Conservation (phyloP, 1,140 invertebrate genomes). For the Lamellibrachia luymesi region DNA sequence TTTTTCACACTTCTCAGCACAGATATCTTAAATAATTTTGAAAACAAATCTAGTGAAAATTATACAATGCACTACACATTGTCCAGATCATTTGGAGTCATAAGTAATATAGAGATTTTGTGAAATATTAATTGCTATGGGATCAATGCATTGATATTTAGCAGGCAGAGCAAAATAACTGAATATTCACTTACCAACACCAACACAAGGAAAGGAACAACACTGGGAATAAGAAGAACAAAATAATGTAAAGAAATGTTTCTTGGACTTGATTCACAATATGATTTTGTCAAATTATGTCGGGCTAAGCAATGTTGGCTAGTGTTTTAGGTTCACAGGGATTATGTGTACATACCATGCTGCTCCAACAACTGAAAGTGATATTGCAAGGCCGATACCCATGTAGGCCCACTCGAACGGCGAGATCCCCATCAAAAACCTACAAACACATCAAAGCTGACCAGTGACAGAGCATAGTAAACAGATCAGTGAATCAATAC, state of each 20-base stretch:
- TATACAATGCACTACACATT: no score
- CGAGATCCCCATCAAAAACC: slow-evolving; percentile 76
- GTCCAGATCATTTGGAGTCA: no score
- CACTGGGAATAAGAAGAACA: background rate
- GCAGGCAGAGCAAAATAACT: background rate
- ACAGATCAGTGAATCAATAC: slow-evolving; percentile 13
- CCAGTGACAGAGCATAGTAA: background rate
- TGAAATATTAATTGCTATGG: no score
- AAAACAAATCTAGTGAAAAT: no score
- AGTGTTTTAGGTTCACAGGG: background rate
- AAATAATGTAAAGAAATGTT: background rate
- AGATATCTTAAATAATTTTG: no score
- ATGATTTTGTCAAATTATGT: background rate
- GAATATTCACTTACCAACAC: background rate
- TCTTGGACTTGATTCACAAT: background rate
- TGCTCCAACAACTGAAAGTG: slow-evolving; percentile 94
- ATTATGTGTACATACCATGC: slow-evolving; percentile 70
- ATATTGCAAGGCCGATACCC: slow-evolving; percentile 89
- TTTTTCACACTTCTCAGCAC: no score
- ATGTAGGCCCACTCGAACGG: slow-evolving; percentile 92
- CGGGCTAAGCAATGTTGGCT: no score
- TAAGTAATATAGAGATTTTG: no score
- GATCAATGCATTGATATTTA: no score
- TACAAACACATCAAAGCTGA: slow-evolving; percentile 27
- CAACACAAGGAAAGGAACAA: background rate